Evolutionary conservation across 2,113 vertebrate species (phyloP).

Genomic region (Camelus dromedarius): DNA sequence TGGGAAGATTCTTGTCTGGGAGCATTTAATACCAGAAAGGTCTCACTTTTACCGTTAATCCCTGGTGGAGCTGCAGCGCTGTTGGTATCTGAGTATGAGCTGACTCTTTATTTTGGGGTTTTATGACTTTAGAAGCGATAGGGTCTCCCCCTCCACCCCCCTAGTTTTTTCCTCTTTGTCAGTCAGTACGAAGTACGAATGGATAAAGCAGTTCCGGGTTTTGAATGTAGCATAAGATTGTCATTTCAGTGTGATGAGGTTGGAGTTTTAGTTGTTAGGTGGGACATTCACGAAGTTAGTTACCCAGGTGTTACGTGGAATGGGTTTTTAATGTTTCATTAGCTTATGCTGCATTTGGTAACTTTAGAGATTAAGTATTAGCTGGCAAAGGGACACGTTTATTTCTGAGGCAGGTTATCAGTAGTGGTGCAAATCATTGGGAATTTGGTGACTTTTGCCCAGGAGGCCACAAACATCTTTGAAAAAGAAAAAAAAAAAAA

Average conservation of each 20-base stretch:
- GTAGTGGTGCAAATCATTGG: background rate
- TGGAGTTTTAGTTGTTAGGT: slow-evolving; percentile 59
- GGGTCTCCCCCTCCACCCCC: rapidly evolving
- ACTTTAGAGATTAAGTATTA: background rate
- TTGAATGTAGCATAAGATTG: slow-evolving; percentile 58
- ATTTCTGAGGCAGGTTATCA: background rate
- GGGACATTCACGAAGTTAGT: slow-evolving; percentile 11
- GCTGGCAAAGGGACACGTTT: background rate
- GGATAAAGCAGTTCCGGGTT: slow-evolving; percentile 78
- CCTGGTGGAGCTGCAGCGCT: background rate
- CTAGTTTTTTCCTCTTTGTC: slow-evolving; percentile 55
- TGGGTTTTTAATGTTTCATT: slow-evolving; percentile 28
- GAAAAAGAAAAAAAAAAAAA: background rate
- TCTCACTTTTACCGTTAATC: slow-evolving; percentile 37
- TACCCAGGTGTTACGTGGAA: slow-evolving; percentile 1
- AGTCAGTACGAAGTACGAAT: slow-evolving; percentile 32
- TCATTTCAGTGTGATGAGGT: slow-evolving; percentile 47
- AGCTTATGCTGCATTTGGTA: background rate
- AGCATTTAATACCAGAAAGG: background rate
- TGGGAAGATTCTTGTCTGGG: slow-evolving; percentile 50
- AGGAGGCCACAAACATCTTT: background rate
- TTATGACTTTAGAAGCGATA: background rate
- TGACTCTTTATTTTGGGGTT: background rate
- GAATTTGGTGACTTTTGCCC: slow-evolving; percentile 4
- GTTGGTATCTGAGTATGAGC: background rate